Percentiles rank a stretch among this genome's conserved stretches.
These are phyloP conservation scores for Darevskia mixta DNA, from an alignment of 2,797 vertebrate species.

Conservation along the genomic window DNA sequence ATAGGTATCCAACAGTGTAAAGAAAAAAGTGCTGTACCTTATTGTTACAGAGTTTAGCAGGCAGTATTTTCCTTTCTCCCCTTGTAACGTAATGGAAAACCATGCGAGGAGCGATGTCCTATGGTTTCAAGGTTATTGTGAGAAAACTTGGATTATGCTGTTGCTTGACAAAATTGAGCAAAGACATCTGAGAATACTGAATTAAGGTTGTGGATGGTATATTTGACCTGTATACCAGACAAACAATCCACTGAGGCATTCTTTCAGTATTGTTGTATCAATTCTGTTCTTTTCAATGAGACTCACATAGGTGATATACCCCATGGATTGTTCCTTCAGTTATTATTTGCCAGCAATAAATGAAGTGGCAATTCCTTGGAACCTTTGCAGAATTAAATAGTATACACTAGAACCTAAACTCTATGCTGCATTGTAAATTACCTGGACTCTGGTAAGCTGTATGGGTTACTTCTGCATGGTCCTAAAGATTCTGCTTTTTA, in stretches of 20 bases:
- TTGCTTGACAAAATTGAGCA: constrained; percentile 6
- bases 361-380: background rate
- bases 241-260: background rate
- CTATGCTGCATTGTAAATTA: background rate
- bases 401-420: background rate
- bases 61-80: background rate
- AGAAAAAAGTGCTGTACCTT: constrained; percentile 9
- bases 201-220: background rate
- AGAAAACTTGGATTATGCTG: constrained; percentile 24
- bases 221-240: background rate
- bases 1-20: constrained; percentile 39
- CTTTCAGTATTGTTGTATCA: background rate
- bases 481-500: background rate
- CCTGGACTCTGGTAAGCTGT: background rate
- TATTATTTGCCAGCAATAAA: background rate
- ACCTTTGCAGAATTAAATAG: background rate
- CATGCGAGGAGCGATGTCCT: background rate
- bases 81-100: constrained; percentile 7
- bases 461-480: background rate
- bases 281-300: background rate
- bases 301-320: background rate
- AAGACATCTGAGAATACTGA: background rate
- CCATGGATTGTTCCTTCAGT: background rate
- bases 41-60: constrained; percentile 24
- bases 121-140: constrained; percentile 28